phyloP scores from a whole-genome alignment of 2,113 vertebrate genomes.

The Scomber scombrus region DNA sequence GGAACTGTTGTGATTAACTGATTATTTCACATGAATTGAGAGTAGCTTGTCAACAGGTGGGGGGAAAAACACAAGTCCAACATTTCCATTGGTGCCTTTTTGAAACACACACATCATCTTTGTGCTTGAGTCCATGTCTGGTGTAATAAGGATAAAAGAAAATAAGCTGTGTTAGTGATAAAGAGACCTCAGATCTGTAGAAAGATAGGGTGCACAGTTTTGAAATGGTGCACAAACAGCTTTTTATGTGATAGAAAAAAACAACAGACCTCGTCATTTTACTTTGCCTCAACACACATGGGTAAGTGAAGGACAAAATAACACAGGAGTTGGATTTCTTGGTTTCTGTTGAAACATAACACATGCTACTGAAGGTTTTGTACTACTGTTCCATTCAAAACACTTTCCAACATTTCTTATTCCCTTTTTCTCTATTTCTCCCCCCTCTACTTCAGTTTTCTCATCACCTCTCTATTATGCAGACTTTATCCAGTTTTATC shows the following conservation, averaged over 20 bases:
- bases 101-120: constrained; percentile 11
- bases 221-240: neutral
- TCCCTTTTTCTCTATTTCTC: constrained; percentile 27
- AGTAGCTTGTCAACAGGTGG: neutral
- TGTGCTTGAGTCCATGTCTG: constrained; percentile 1
- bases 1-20: neutral
- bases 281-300: no score
- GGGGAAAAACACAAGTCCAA: neutral
- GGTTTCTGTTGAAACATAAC: constrained; percentile 8
- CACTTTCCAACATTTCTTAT: constrained; percentile 66
- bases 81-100: constrained; percentile 1
- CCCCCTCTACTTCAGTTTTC: constrained; percentile 4
- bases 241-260: no score
- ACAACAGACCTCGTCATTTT: no score
- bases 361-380: constrained; percentile 8
- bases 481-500: constrained; percentile 84
- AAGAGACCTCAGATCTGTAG: neutral
- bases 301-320: neutral
- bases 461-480: constrained; percentile 80
- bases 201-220: constrained; percentile 15
- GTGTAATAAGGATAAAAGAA: constrained; percentile 27
- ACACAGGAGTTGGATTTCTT: constrained; percentile 4
- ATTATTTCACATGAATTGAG: constrained; percentile 14
- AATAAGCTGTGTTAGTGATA: constrained; percentile 12
- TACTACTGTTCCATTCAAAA: constrained; percentile 56